Percentiles rank a stretch among this genome's conserved stretches.
These are phyloP conservation scores for Gasteruption jaculator DNA, from an alignment of 2,888 invertebrate genomes.

Conservation along the genomic window DNA sequence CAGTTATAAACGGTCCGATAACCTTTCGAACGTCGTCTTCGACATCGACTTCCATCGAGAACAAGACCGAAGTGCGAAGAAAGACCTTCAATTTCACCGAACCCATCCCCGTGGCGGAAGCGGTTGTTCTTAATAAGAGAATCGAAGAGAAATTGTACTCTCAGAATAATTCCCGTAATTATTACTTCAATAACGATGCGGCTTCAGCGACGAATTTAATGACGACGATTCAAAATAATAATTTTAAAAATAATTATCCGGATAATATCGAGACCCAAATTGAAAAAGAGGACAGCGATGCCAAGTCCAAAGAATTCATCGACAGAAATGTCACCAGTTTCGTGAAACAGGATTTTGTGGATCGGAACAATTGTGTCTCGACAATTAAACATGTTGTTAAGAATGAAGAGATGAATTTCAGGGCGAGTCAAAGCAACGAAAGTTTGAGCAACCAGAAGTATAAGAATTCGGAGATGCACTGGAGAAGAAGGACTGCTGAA, in stretches of 20 bases:
- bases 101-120: conserved; percentile 43
- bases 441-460: no score
- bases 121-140: conserved; percentile 42
- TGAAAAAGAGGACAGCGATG: no score
- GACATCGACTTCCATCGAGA: no score
- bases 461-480: no score
- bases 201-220: no score
- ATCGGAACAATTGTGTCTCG: conserved; percentile 27
- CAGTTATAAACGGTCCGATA: conserved; percentile 55
- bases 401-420: no score
- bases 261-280: no score
- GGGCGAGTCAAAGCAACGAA: no score
- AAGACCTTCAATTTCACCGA: conserved; percentile 41
- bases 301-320: no score
- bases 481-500: conserved; percentile 33
- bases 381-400: conserved; percentile 30
- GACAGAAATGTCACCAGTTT: conserved; percentile 14
- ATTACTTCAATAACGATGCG: conserved; percentile 37
- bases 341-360: conserved; percentile 19
- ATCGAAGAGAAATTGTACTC: conserved; percentile 46
- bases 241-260: no score
- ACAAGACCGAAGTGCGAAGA: conserved; percentile 30
- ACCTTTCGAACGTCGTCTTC: conserved; percentile 32
- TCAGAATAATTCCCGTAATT: conserved; percentile 33
- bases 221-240: no score